A percentile compares a stretch with the other conserved stretches of the same genome.
These are phyloP conservation scores for Pedetes capensis DNA, from an alignment of 2,113 vertebrate species.

Conservation along the genomic window DNA sequence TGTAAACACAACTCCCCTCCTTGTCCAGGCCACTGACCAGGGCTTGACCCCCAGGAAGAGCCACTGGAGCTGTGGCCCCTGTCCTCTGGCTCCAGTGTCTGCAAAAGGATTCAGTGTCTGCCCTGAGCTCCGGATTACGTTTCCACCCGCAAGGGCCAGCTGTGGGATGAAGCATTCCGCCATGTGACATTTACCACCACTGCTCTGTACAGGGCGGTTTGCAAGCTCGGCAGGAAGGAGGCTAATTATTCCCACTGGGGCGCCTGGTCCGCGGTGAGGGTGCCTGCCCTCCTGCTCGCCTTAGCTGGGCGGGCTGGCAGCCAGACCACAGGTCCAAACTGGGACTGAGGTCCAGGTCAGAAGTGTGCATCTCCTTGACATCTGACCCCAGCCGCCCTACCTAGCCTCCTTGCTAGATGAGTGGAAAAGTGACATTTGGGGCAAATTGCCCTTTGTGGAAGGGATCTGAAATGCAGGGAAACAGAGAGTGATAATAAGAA, in stretches of 20 bases:
- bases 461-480: neutral
- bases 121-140: constrained; percentile 41
- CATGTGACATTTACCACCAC: constrained; percentile 65
- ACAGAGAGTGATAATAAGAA: neutral
- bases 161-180: constrained; percentile 42
- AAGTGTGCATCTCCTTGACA: constrained; percentile 44
- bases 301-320: constrained; percentile 31
- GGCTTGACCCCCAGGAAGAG: neutral
- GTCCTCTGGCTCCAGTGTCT: constrained; percentile 35
- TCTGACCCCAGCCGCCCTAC: neutral
- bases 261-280: neutral
- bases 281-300: constrained; percentile 18
- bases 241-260: constrained; percentile 63
- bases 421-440: neutral
- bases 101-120: constrained; percentile 45
- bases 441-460: neutral
- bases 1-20: neutral
- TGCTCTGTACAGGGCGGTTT: constrained; percentile 43
- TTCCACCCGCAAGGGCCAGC: constrained; percentile 57
- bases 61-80: neutral
- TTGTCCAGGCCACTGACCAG: neutral
- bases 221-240: constrained; percentile 68
- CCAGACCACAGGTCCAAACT: constrained; percentile 53
- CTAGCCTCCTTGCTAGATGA: constrained; percentile 11
- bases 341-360: neutral